Percentiles rank a stretch among this genome's conserved stretches.
These are phyloP conservation scores for Tenualosa ilisha DNA, from an alignment of 2,797 vertebrate genomes.

Conservation along the genomic window DNA sequence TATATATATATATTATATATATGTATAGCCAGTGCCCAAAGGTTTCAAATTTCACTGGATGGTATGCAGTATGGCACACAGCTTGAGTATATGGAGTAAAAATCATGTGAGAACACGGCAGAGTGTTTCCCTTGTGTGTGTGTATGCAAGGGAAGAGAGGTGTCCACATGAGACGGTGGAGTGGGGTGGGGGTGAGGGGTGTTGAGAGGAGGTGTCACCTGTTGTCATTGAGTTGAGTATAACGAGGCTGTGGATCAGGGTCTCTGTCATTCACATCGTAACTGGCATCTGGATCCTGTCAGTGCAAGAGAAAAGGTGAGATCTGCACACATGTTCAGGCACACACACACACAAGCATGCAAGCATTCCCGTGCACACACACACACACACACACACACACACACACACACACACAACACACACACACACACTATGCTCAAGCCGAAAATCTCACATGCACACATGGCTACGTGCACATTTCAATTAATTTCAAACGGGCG, in stretches of 20 bases:
- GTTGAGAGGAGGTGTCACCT: conserved; percentile 71
- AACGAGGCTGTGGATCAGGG: conserved; percentile 93
- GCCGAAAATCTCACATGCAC: background rate
- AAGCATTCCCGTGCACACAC: background rate
- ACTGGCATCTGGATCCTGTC: conserved; percentile 91
- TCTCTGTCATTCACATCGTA: conserved; percentile 98
- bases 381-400: background rate
- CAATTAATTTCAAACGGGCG: background rate
- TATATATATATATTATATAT: no score
- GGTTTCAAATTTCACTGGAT: background rate
- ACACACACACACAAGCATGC: background rate
- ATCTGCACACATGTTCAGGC: background rate
- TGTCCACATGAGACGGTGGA: background rate
- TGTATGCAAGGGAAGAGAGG: background rate
- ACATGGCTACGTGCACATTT: background rate
- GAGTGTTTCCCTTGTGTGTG: background rate
- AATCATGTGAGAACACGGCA: background rate
- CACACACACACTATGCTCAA: background rate
- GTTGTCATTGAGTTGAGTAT: conserved; percentile 98
- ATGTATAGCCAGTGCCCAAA: background rate
- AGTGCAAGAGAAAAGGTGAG: conserved; percentile 4
- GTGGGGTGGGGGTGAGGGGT: no score
- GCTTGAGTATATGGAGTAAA: background rate
- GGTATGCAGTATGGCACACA: background rate
- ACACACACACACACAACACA: background rate